phyloP scores from a whole-genome alignment of 2,888 invertebrate species.

The Thera britannica region DNA sequence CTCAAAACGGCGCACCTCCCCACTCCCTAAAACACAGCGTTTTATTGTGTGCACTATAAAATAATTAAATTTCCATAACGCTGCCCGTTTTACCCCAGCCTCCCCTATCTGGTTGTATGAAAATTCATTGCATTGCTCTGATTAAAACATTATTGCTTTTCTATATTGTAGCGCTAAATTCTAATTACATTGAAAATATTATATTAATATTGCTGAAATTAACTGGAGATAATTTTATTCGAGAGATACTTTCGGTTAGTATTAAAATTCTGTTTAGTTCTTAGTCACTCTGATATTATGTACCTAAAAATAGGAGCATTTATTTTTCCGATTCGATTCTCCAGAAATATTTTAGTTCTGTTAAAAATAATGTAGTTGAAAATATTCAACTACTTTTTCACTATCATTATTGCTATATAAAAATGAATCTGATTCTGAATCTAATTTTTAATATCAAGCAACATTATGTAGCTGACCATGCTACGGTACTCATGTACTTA shows the following conservation, averaged over 20 bases:
- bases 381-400: no score
- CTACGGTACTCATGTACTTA: constrained; percentile 1
- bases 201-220: background rate
- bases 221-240: background rate
- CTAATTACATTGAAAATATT: constrained; percentile 12
- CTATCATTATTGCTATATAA: no score
- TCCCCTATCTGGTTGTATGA: constrained; percentile 37
- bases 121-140: constrained; percentile 39
- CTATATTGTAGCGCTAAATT: constrained; percentile 25
- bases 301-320: no score
- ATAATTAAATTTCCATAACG: constrained; percentile 74
- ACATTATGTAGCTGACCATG: background rate
- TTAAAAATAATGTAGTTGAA: no score
- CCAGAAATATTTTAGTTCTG: no score
- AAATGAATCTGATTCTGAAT: no score
- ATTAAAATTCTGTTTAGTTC: background rate
- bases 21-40: constrained; percentile 52
- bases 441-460: background rate
- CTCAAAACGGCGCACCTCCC: constrained; percentile 43
- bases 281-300: no score
- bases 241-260: background rate
- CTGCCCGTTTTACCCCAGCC: constrained; percentile 48
- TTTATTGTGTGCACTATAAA: constrained; percentile 66
- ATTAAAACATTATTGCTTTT: constrained; percentile 35
- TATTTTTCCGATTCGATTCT: no score